phyloP scores from a whole-genome alignment of 1,140 invertebrate species.

The honey bee (Apis mellifera) region DNA sequence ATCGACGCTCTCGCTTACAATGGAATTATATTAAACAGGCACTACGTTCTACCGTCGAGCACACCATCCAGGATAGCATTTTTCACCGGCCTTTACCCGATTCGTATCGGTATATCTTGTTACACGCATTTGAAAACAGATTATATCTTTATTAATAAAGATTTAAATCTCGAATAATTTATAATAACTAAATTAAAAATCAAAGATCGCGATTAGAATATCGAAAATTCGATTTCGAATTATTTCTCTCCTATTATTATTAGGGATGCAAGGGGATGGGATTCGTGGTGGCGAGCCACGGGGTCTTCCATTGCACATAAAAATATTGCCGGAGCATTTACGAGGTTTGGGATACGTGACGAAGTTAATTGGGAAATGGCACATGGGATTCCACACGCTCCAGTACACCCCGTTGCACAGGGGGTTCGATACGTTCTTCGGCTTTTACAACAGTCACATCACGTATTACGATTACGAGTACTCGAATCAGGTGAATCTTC shows the following conservation, averaged over 20 bases:
- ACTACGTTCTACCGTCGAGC: conserved; percentile 85
- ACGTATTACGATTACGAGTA: conserved; percentile 85
- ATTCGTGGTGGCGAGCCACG: conserved; percentile 81
- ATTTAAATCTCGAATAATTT: too few relatives aligned
- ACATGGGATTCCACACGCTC: conserved; percentile 84
- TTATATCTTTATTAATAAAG: neutral
- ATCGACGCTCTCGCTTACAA: conserved; percentile 85
- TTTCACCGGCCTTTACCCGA: conserved; percentile 87
- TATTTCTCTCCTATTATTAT: neutral
- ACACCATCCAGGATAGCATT: conserved; percentile 86
- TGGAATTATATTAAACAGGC: conserved; percentile 85
- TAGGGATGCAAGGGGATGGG: conserved; percentile 83
- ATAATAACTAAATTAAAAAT: neutral
- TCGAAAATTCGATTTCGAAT: neutral
- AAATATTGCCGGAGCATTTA: conserved; percentile 82
- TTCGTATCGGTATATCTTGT: conserved; percentile 82
- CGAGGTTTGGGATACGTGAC: conserved; percentile 84
- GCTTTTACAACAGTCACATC: conserved; percentile 85
- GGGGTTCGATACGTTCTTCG: conserved; percentile 86
- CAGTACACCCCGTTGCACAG: conserved; percentile 84
- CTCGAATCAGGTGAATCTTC: conserved; percentile 72
- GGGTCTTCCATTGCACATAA: conserved; percentile 82
- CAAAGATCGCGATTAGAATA: too few relatives aligned
- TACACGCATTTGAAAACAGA: too few relatives aligned
- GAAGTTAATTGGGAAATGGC: conserved; percentile 88